These are phyloP conservation scores for Apotomis betuletana DNA, from an alignment of 2,888 invertebrate genomes.

Conservation along the genomic window DNA sequence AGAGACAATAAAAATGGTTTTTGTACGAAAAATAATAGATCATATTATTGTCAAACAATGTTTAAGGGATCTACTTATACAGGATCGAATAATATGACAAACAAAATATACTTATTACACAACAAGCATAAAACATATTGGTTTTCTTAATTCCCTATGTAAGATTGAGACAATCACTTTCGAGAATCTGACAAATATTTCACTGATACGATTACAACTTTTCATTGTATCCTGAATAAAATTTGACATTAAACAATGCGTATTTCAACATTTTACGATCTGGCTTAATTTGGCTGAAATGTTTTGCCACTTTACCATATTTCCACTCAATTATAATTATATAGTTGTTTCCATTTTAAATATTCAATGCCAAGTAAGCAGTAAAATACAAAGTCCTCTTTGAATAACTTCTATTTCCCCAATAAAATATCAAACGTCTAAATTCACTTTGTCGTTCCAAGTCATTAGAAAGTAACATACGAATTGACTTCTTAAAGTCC, in stretches of 20 bases:
- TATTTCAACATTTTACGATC: slow-evolving; percentile 23
- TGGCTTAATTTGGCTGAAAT: neutral
- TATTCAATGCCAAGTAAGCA: slow-evolving; percentile 10
- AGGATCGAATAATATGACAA: too few species aligned
- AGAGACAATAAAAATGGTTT: too few species aligned
- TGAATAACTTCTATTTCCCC: slow-evolving; percentile 29
- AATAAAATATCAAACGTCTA: slow-evolving; percentile 45
- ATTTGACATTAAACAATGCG: neutral
- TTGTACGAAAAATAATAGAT: too few species aligned
- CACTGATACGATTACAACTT: too few species aligned
- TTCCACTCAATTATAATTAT: neutral
- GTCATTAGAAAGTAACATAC: slow-evolving; percentile 64
- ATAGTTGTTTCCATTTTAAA: slow-evolving; percentile 1
- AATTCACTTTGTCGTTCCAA: slow-evolving; percentile 63
- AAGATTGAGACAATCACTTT: too few species aligned
- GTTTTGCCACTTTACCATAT: neutral
- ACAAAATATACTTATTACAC: too few species aligned
- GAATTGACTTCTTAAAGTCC: slow-evolving; percentile 64
- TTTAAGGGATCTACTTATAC: too few species aligned
- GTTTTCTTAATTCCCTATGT: too few species aligned
- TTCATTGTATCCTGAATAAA: neutral
- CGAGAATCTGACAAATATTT: too few species aligned
- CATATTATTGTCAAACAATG: too few species aligned
- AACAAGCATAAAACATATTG: too few species aligned
- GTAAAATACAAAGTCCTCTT: slow-evolving; percentile 26